Evolutionary conservation across 2,113 vertebrate species (phyloP), one percentile per base, ranked within the genome.

Genomic region (Misgurnus mizolepis): DNA sequence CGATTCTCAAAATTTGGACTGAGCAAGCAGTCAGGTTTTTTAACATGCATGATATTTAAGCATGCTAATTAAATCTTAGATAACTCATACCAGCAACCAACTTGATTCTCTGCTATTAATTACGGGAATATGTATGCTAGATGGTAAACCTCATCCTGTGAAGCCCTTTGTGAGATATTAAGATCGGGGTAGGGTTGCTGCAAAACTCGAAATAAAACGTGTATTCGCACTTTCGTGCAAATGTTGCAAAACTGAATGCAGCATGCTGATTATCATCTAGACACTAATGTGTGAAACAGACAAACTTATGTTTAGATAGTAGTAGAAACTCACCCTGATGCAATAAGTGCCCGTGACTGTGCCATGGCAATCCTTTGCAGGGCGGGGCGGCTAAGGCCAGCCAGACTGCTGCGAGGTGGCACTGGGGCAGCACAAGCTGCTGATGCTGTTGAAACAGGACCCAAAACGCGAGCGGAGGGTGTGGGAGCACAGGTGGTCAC

Each of bases 291-390:
- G 12, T 34, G 27, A 34, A 34, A 34, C 27, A 34, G 27, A 34
- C 27, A 34, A 34, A 34, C 27, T 34, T 34, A 34, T 34, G 27
- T 34, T 34, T 3, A 50, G 6, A 50, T 12, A 4, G 15, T 64
- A 2, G 17, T 34, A 55, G 78, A 18, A 78, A 92, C 96, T 94
- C 92, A 98, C 96, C 96, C 96, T 0, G 96, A 97, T 82, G 96
- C 96, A 0, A 98, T 96, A 73, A 98, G 95, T 58, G 96, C 96
- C 1, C 95, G 94, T 62, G 96, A 98, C 91, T 98, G 96, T 61
- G 96, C 96, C 58, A 98, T 95, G 87, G 96, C 96, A 49, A 98
- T 93, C 15, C 96, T 95, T 87, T 98, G 96, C 69, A 98, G 92
- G 50, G 92, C 95, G 14, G 93, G 94, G 18, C 94, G 93, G 85